Conservation (phyloP, 1,140 invertebrate species). For the Drosophila gunungcola region DNA sequence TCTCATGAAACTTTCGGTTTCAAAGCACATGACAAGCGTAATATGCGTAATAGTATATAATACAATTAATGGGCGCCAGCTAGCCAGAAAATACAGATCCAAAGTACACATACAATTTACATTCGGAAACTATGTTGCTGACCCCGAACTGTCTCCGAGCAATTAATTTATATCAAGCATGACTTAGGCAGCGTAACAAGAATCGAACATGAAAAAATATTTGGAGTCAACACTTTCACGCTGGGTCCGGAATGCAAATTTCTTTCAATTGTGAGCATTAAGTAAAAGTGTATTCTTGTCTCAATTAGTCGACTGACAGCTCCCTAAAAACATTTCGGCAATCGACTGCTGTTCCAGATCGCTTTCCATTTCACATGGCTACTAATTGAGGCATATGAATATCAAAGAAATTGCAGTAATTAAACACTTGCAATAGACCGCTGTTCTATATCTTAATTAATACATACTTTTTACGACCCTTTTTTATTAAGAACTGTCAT, state of each 20-base stretch:
- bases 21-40: constrained; percentile 16
- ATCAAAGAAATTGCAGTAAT: background rate
- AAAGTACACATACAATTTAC: constrained; percentile 34
- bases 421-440: background rate
- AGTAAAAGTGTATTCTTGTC: constrained; percentile 68
- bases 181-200: constrained; percentile 38
- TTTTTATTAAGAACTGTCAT: constrained; percentile 11
- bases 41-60: constrained; percentile 60
- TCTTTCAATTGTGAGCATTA: constrained; percentile 63
- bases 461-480: background rate
- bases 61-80: constrained; percentile 62
- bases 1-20: constrained; percentile 26
- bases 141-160: constrained; percentile 70
- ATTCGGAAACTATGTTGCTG: constrained; percentile 48
- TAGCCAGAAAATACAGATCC: constrained; percentile 21
- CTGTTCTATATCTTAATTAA: constrained; percentile 10
- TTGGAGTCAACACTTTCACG: constrained; percentile 48
- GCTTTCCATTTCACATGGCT: too few species aligned
- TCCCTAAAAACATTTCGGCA: constrained; percentile 51
- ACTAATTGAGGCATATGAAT: background rate
- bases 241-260: constrained; percentile 60
- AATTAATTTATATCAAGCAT: constrained; percentile 77
- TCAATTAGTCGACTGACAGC: constrained; percentile 70
- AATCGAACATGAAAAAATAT: constrained; percentile 30
- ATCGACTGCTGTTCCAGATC: background rate